phyloP scores from a whole-genome alignment of 1,140 invertebrate species.

The Doryteuthis pealeii region DNA sequence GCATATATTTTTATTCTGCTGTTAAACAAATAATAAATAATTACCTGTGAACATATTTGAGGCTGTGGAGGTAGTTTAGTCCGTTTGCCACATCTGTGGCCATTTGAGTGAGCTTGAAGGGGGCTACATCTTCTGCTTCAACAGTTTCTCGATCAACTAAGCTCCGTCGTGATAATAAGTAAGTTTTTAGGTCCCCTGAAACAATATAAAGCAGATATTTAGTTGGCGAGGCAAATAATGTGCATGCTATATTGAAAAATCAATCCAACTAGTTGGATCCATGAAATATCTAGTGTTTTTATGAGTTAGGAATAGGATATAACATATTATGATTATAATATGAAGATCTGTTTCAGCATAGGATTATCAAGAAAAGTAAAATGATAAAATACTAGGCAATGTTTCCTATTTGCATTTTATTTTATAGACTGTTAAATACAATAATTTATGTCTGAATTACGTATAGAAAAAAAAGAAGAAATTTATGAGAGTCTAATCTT shows the following conservation, averaged over 20 bases:
- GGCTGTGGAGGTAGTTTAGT: constrained; percentile 53
- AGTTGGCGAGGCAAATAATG: background rate
- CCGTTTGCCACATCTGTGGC: constrained; percentile 55
- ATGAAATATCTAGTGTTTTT: background rate
- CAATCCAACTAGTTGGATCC: background rate
- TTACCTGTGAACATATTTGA: constrained; percentile 62
- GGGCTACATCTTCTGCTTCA: constrained; percentile 73
- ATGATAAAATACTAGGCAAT: too few relatives aligned
- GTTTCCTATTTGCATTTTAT: too few relatives aligned
- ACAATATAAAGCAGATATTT: constrained; percentile 17
- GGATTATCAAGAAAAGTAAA: too few relatives aligned
- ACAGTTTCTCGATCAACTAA: constrained; percentile 72
- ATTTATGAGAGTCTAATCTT: too few relatives aligned
- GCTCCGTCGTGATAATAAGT: constrained; percentile 78
- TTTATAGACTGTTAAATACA: too few relatives aligned
- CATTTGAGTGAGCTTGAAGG: constrained; percentile 66
- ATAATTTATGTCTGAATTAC: too few relatives aligned
- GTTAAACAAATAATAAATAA: too few relatives aligned
- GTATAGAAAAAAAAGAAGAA: too few relatives aligned
- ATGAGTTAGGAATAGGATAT: background rate
- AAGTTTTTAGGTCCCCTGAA: constrained; percentile 81
- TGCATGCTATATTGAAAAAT: background rate
- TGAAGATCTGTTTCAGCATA: too few relatives aligned
- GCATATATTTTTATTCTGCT: too few relatives aligned
- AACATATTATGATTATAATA: background rate